Conservation (phyloP, 2,888 invertebrate species). For the Syritta pipiens region DNA sequence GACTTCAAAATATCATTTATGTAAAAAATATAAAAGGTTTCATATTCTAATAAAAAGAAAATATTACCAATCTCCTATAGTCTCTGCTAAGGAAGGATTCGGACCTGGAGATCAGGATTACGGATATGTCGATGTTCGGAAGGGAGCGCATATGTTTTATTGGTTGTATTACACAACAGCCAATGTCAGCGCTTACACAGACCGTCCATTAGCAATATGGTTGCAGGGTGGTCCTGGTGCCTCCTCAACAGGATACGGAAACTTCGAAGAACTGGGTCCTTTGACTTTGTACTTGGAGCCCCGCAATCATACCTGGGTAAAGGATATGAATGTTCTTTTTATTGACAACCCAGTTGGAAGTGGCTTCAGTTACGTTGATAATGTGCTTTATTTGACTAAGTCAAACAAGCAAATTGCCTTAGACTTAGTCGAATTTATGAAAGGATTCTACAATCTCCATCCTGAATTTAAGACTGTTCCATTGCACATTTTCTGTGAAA, state of each 20-base stretch:
- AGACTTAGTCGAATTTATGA: conserved; percentile 88
- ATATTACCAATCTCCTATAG: conserved; percentile 5
- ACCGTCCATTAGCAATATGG: conserved; percentile 91
- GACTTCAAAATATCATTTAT: no score
- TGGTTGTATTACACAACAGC: conserved; percentile 90
- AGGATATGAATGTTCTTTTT: conserved; percentile 89
- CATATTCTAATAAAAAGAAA: not conserved
- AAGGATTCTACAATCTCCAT: conserved; percentile 84
- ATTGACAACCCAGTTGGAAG: conserved; percentile 95
- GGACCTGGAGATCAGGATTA: conserved; percentile 86
- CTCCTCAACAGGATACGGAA: conserved; percentile 91
- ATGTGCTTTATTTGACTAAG: conserved; percentile 79
- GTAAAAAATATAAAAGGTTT: no score
- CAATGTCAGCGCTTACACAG: conserved; percentile 81
- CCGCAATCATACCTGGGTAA: conserved; percentile 89
- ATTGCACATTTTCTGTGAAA: conserved; percentile 92
- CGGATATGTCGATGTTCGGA: conserved; percentile 86
- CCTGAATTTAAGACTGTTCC: conserved; percentile 87
- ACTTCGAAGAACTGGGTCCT: conserved; percentile 91
- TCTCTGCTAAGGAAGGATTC: conserved; percentile 78
- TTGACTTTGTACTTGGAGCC: conserved; percentile 84
- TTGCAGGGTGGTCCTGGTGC: conserved; percentile 92
- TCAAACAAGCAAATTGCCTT: conserved; percentile 84
- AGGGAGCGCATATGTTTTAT: conserved; percentile 91
- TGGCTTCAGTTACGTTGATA: conserved; percentile 90